Evolutionary conservation across 2,888 invertebrate genomes (phyloP), one percentile per base, ranked within the genome.

Genomic region (Parnassius glacialis): DNA sequence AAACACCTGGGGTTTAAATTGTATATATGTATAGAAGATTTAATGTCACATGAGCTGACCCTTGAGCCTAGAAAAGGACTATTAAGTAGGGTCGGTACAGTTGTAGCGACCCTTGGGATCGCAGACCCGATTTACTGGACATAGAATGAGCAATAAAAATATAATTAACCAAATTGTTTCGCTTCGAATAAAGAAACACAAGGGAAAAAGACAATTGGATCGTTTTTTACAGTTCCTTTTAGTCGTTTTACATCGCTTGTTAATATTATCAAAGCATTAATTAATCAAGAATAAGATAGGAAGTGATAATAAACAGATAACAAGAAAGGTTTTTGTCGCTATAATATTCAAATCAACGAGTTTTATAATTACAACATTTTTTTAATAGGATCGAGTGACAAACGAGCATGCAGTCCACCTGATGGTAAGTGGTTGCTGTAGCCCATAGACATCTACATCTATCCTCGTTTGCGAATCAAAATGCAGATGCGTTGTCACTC

Each of bases 131-230:
- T 88, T 90, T 86, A 86, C 84, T 85, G 83, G 81, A 86, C 85
- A 85, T 84, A 80, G 82, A 87, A 87, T 84, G 84, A 85, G 81
- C 84, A 86, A 85, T 90, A 89, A 87, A 86, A 87, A 87, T 87
- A 87, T 88, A 86, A 89, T 87, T 87, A 87, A 68, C 68, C 64
- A 64, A 66, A 83, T 84, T 84, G 85, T 82, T 84, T 82, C 79
- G 81, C 78, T 83, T 76, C 70, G 78, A 75, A 83, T 83, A 80
- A 79, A 81, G 80, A 79, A 80, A 80, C 76, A 82, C 51, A 78
- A 74, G 76, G 73, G 74, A 78, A 79, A 79, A 80, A 74, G 72
- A 73, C 68, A 78, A 76, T 75, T 78, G 78, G 79, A 78, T 76
- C 76, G 34, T 74, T 78, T 80, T 72, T 78, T 74, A 73, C 67